Base-by-base conservation (phyloP, 2,797 vertebrate genomes). In the Myripristis jacobus region DNA sequence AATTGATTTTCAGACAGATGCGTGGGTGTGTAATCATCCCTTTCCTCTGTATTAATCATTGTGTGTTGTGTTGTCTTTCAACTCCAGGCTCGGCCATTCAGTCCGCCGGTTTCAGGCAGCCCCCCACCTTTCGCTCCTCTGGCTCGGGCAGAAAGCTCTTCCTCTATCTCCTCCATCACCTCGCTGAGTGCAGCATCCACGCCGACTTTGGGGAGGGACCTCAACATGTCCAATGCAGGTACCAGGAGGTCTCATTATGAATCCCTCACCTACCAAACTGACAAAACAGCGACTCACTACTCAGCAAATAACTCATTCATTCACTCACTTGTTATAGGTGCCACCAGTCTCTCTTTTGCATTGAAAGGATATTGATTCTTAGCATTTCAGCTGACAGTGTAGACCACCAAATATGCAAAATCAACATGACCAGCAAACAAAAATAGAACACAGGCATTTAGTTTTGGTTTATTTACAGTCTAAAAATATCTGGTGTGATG, bases 121-220 rank as follows among this genome's bases (percentile, higher is more conserved):
- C 97, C 97, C 58, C 97, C 97, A 38, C 98, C 97, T 22, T 95
- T 97, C 43, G 98, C 98, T 22, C 98, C 98, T 43, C 85, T 99
- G 87, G 98, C 97, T 73, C 94, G 96, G 36, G 97, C 98, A 4
- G 98, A 99, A 83, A 99, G 98, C 92, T 98, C 97, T 9, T 99
- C 98, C 80, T 99, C 98, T 84, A 97, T 99, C 70, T 98, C 98
- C 15, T 99, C 97, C 50, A 92, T 98, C 86, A 98, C 96, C 56
- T 96, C 97, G 47, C 91, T 97, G 89, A 99, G 98, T 0, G 95
- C 98, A 36, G 98, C 98, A 4, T 99, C 98, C 80, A 99, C 98
- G 57, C 98, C 98, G 34, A 99, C 98, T 58, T 94, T 98, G 54
- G 97, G 97, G 92, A 95, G 95, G 91, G 93, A 93, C 60, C 92